Conservation (phyloP, 2,113 vertebrate genomes). For the Sminthopsis crassicaudata region DNA sequence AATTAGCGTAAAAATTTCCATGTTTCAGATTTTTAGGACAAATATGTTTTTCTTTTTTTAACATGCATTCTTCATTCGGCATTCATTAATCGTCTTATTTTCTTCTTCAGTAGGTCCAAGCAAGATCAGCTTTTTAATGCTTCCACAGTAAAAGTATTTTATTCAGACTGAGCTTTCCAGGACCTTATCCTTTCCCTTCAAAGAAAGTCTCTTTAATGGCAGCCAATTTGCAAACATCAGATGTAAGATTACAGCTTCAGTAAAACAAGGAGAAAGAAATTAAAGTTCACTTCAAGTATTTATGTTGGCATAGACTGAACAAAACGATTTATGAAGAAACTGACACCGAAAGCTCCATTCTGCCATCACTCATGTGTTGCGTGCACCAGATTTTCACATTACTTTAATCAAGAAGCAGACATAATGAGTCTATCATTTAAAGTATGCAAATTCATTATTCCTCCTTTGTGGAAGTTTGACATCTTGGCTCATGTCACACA, state of each 20-base stretch:
- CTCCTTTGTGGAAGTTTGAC: slow-evolving; percentile 58
- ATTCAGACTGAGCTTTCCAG: slow-evolving; percentile 47
- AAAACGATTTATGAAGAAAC: slow-evolving; percentile 57
- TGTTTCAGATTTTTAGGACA: slow-evolving; percentile 49
- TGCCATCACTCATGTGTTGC: slow-evolving; percentile 37
- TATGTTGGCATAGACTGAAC: slow-evolving; percentile 37
- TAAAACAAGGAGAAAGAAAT: slow-evolving; percentile 69
- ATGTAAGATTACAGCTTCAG: slow-evolving; percentile 63
- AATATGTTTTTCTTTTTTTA: slow-evolving; percentile 51
- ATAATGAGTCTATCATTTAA: slow-evolving; percentile 60
- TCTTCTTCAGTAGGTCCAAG: slow-evolving; percentile 50
- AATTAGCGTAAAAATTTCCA: slow-evolving; percentile 57
- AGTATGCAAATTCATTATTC: slow-evolving; percentile 43
- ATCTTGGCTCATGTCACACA: slow-evolving; percentile 50
- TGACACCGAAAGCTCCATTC: slow-evolving; percentile 33
- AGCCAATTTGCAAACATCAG: slow-evolving; percentile 59
- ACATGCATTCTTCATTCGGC: slow-evolving; percentile 47
- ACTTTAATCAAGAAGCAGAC: slow-evolving; percentile 62
- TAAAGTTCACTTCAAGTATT: slow-evolving; percentile 62
- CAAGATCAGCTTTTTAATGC: slow-evolving; percentile 55
- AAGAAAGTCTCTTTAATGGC: slow-evolving; percentile 45
- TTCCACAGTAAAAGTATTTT: slow-evolving; percentile 33
- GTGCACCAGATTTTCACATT: slow-evolving; percentile 29
- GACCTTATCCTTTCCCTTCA: slow-evolving; percentile 46
- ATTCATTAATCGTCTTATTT: slow-evolving; percentile 29